phyloP scores from a whole-genome alignment of 1,140 invertebrate species.

The Drosophila leontia region DNA sequence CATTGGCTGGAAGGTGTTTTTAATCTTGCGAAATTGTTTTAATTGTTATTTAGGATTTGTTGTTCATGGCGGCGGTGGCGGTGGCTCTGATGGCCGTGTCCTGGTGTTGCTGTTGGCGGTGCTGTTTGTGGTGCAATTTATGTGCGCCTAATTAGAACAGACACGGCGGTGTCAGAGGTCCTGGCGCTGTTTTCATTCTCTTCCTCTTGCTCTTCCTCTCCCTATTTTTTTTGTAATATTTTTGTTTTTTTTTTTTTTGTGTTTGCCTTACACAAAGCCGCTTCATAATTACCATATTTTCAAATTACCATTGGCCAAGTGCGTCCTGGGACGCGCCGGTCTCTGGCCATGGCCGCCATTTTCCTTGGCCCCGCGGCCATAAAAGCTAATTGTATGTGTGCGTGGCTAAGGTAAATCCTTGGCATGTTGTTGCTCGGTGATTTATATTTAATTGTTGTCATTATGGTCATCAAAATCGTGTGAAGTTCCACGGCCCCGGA shows the following conservation, averaged over 20 bases:
- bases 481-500: constrained; percentile 32
- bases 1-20: constrained; percentile 77
- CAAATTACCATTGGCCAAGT: constrained; percentile 78
- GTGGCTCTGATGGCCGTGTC: constrained; percentile 18
- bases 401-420: constrained; percentile 50
- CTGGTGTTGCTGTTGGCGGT: constrained; percentile 14
- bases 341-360: constrained; percentile 51
- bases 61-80: constrained; percentile 16
- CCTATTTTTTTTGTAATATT: constrained; percentile 7
- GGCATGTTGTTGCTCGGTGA: constrained; percentile 68
- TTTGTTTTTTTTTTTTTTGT: constrained; percentile 18
- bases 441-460: constrained; percentile 84
- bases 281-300: constrained; percentile 83
- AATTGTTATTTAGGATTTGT: constrained; percentile 83
- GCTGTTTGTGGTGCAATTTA: constrained; percentile 65
- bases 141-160: constrained; percentile 78
- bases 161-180: constrained; percentile 63
- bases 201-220: neutral
- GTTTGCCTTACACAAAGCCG: constrained; percentile 45
- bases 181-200: constrained; percentile 16
- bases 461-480: constrained; percentile 78
- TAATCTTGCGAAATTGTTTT: constrained; percentile 82
- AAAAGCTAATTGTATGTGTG: constrained; percentile 83
- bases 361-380: constrained; percentile 63
- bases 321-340: constrained; percentile 22